Evolutionary conservation across 2,888 invertebrate species (phyloP).

Genomic region (Drosophila gaucha): DNA sequence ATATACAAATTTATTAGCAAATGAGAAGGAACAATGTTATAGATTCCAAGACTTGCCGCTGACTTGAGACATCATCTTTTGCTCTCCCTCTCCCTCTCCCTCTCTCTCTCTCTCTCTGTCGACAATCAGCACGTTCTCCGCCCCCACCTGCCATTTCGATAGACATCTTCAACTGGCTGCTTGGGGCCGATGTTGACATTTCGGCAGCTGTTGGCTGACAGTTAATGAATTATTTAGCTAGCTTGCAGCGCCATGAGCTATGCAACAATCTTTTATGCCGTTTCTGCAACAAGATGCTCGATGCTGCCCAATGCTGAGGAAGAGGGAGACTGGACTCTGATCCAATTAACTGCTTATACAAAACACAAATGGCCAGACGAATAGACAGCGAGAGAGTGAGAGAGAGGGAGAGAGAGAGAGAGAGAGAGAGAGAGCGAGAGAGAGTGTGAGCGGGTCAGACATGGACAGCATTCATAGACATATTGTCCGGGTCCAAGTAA

Average conservation of each 20-base stretch:
- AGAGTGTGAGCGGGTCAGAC: conserved; percentile 17
- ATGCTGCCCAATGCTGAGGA: not conserved
- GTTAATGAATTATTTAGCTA: conserved; percentile 69
- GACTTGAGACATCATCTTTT: conserved; percentile 34
- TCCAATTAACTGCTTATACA: conserved; percentile 80
- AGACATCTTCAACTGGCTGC: conserved; percentile 23
- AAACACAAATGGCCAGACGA: conserved; percentile 73
- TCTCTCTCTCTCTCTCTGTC: not conserved
- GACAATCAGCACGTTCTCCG: not conserved
- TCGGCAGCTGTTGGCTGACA: conserved; percentile 46
- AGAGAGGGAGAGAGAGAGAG: not conserved
- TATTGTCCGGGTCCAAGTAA: conserved; percentile 53
- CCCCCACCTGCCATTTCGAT: not conserved
- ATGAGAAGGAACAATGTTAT: conserved; percentile 54
- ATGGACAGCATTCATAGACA: conserved; percentile 50
- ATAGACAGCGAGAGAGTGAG: conserved; percentile 8
- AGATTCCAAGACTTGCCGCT: conserved; percentile 54
- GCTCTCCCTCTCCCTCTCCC: not conserved
- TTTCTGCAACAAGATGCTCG: conserved; percentile 27
- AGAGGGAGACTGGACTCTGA: conserved; percentile 53
- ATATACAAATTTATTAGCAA: conserved; percentile 62
- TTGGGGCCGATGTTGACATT: conserved; percentile 60
- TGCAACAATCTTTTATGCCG: conserved; percentile 63
- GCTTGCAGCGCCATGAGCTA: conserved; percentile 64
- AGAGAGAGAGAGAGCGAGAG: not conserved